phyloP scores from a whole-genome alignment of 1,140 invertebrate species.

The Battus philenor region DNA sequence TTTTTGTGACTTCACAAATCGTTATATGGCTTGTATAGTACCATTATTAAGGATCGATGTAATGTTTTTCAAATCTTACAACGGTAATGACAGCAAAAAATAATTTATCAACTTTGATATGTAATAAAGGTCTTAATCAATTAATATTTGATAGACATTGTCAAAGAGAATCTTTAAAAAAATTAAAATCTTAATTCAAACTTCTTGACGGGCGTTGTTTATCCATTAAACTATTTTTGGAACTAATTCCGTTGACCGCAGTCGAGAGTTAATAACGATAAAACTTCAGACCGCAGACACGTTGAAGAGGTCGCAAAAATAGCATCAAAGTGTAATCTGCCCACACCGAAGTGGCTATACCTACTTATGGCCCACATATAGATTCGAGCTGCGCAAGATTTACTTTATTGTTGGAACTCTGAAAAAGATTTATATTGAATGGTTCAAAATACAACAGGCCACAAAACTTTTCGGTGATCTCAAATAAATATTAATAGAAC shows the following conservation, averaged over 20 bases:
- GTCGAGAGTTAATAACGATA: slow-evolving; percentile 34
- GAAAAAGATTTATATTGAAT: slow-evolving; percentile 6
- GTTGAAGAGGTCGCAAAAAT: slow-evolving; percentile 60
- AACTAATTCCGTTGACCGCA: slow-evolving; percentile 28
- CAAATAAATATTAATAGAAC: too few relatives aligned
- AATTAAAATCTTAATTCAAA: too few relatives aligned
- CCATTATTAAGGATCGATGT: too few relatives aligned
- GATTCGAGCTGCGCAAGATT: slow-evolving; percentile 22
- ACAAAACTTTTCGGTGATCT: background rate
- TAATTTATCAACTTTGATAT: too few relatives aligned
- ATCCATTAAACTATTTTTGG: slow-evolving; percentile 27
- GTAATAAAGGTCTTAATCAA: background rate
- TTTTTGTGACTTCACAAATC: too few relatives aligned
- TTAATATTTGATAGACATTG: background rate
- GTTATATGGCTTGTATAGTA: too few relatives aligned
- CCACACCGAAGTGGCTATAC: slow-evolving; percentile 33
- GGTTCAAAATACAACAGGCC: too few relatives aligned
- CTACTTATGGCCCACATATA: slow-evolving; percentile 50
- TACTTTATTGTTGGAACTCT: slow-evolving; percentile 24
- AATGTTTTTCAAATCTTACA: too few relatives aligned
- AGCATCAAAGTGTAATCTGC: slow-evolving; percentile 51
- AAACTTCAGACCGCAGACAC: slow-evolving; percentile 54
- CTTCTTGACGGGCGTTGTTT: slow-evolving; percentile 9
- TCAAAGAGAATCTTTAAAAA: slow-evolving; percentile 1
- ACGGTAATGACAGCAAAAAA: too few relatives aligned